Percentiles rank a stretch among this genome's conserved stretches.
Evolutionary conservation across 2,888 invertebrate genomes (phyloP).

Genomic region (Darwinula stevensoni): DNA sequence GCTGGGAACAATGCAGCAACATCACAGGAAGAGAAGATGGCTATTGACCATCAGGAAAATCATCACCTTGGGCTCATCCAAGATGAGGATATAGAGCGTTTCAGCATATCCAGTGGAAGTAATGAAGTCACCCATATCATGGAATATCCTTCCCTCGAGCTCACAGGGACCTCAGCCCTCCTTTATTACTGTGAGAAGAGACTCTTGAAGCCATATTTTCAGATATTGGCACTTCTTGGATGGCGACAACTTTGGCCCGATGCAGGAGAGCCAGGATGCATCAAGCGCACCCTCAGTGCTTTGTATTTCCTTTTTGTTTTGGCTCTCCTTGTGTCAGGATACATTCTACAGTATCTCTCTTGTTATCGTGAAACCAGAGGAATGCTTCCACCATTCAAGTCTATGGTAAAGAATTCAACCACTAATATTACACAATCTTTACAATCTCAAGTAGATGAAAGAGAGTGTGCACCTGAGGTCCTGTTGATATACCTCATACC

Average conservation of each 20-base stretch:
- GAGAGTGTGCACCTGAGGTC: slow-evolving; percentile 21
- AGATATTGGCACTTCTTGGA: slow-evolving; percentile 39
- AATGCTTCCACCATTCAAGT: too few relatives aligned
- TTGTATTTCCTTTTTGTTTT: slow-evolving; percentile 35
- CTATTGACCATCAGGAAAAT: too few relatives aligned
- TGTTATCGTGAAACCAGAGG: too few relatives aligned
- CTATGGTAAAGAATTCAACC: too few relatives aligned
- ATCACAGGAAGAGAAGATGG: too few relatives aligned
- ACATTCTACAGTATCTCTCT: slow-evolving; percentile 42
- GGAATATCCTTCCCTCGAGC: slow-evolving; percentile 31
- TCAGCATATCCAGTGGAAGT: too few relatives aligned
- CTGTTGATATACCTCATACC: slow-evolving; percentile 41
- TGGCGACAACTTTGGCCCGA: slow-evolving; percentile 35
- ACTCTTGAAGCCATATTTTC: slow-evolving; percentile 43
- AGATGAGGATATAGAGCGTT: too few relatives aligned
- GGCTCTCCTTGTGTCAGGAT: slow-evolving; percentile 27
- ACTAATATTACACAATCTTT: too few relatives aligned
- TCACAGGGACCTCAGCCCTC: slow-evolving; percentile 42
- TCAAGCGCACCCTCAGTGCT: slow-evolving; percentile 29
- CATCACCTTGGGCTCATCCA: too few relatives aligned
- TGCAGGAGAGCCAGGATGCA: slow-evolving; percentile 26
- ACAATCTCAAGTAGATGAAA: too few relatives aligned
- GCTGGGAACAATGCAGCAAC: too few relatives aligned
- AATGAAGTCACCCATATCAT: slow-evolving; percentile 40
- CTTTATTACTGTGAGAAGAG: slow-evolving; percentile 51